Conservation (phyloP, 2,888 invertebrate genomes). For the Coelopa pilipes region DNA sequence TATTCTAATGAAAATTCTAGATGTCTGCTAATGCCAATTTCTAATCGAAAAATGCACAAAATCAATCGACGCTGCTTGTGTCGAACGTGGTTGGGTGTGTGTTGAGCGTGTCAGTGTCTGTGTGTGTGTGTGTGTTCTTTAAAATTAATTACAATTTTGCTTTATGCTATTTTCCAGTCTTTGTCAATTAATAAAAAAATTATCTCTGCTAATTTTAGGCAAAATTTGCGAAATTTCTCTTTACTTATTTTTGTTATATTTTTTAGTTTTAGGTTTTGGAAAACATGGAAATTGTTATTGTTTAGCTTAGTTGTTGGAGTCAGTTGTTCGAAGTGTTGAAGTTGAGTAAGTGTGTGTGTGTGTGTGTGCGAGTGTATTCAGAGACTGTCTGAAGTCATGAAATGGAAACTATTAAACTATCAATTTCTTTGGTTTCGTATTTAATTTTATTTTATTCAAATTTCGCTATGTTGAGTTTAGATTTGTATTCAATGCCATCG, state of each 20-base stretch:
- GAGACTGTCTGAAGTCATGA: not conserved
- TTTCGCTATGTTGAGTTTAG: not conserved
- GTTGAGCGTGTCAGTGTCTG: not conserved
- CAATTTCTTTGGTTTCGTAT: not conserved
- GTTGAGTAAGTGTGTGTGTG: too few relatives aligned
- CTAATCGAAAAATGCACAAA: not conserved
- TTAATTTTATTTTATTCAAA: slow-evolving; percentile 8
- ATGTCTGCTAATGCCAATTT: too few relatives aligned
- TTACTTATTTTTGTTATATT: not conserved
- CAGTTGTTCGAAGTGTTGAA: not conserved
- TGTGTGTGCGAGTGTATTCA: too few relatives aligned
- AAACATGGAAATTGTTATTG: slow-evolving; percentile 21
- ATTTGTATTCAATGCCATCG: slow-evolving; percentile 20
- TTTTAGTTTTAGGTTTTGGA: slow-evolving; percentile 9
- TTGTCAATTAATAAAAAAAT: slow-evolving; percentile 3
- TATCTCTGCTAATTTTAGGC: not conserved
- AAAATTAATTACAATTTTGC: not conserved
- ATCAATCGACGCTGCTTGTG: not conserved
- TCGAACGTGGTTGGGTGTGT: not conserved
- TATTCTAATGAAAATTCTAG: too few relatives aligned
- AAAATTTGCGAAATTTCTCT: not conserved
- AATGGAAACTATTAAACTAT: slow-evolving; percentile 6
- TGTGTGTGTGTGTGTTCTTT: not conserved
- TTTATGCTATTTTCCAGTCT: slow-evolving; percentile 25
- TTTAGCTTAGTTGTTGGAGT: not conserved